Evolutionary conservation across 1,140 invertebrate species (phyloP).

Genomic region (Chionoecetes opilio): DNA sequence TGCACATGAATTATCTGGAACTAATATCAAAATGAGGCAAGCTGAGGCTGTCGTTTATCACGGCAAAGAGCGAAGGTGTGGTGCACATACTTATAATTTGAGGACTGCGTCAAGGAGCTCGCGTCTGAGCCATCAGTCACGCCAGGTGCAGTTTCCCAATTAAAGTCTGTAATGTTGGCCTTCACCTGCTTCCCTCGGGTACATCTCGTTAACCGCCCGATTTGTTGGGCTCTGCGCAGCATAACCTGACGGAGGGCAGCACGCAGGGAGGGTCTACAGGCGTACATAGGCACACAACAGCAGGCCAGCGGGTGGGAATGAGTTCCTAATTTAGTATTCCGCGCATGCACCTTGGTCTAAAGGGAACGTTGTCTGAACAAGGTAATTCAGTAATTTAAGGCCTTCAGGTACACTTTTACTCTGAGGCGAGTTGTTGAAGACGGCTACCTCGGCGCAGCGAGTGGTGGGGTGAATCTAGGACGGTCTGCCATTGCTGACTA

Average conservation of each 20-base stretch:
- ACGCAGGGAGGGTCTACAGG: neutral
- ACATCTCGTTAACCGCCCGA: neutral
- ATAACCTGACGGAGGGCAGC: neutral
- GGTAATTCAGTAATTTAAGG: slow-evolving; percentile 22
- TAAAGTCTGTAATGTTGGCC: slow-evolving; percentile 28
- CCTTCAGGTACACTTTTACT: slow-evolving; percentile 7
- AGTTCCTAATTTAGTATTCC: slow-evolving; percentile 20
- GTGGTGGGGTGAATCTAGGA: neutral
- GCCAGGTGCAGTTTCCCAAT: slow-evolving; percentile 25
- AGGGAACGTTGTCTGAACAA: neutral
- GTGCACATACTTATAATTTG: neutral
- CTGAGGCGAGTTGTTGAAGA: neutral
- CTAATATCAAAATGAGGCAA: neutral
- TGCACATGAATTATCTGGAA: neutral
- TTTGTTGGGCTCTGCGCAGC: neutral
- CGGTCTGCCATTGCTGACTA: neutral
- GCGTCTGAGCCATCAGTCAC: slow-evolving; percentile 3
- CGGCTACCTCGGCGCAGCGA: neutral
- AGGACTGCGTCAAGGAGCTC: neutral
- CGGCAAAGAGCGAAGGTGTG: neutral
- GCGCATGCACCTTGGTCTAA: neutral
- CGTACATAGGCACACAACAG: neutral
- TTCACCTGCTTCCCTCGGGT: neutral
- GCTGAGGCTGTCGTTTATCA: neutral
- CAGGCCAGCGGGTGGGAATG: neutral